Percentiles rank a stretch among this genome's conserved stretches.
Conservation (phyloP, 2,113 vertebrate species). For the Thermophis baileyi region DNA sequence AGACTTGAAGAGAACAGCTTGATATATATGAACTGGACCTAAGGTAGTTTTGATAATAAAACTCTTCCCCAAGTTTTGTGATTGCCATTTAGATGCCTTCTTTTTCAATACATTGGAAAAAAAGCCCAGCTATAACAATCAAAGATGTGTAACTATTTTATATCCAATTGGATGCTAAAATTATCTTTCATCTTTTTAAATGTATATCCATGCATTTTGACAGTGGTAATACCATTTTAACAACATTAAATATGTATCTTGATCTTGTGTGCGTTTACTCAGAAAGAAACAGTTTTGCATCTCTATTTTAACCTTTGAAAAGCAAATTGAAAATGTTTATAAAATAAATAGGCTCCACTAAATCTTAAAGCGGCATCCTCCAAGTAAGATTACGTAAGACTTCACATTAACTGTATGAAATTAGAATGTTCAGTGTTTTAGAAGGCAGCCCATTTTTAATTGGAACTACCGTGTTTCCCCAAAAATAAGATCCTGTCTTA, state of each 20-base stretch:
- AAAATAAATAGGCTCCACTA: background rate
- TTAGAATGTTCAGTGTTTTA: background rate
- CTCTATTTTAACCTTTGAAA: background rate
- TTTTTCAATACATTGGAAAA: background rate
- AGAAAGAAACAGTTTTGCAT: background rate
- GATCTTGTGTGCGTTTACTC: background rate
- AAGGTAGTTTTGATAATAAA: background rate
- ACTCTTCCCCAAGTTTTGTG: background rate
- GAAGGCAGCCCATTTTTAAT: background rate
- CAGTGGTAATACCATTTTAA: background rate
- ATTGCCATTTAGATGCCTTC: background rate
- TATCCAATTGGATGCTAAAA: background rate
- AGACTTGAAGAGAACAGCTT: background rate
- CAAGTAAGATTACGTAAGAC: background rate
- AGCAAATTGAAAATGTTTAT: background rate
- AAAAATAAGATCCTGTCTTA: no score
- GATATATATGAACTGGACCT: background rate
- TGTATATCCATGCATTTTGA: background rate
- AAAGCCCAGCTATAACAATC: background rate
- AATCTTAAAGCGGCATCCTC: background rate
- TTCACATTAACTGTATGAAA: background rate
- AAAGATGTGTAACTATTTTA: background rate
- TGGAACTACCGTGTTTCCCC: no score
- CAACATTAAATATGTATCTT: background rate
- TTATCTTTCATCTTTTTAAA: background rate